Percentiles rank a stretch among this genome's conserved stretches.
phyloP scores from a whole-genome alignment of 1,140 invertebrate genomes.

The Pseudomyrmex cubaensis region DNA sequence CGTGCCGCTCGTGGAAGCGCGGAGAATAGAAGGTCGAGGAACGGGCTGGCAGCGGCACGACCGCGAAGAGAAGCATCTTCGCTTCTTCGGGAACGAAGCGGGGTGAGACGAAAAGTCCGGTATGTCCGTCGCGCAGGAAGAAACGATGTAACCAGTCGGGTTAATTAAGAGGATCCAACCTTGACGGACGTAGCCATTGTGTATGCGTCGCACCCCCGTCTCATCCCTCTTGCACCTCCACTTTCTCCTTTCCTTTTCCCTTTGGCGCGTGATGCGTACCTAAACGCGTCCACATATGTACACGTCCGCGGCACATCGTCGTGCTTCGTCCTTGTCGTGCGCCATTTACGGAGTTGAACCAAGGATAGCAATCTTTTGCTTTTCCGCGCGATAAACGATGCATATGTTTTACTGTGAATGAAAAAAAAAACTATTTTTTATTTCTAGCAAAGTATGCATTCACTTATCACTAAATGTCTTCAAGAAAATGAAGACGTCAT shows the following conservation, averaged over 20 bases:
- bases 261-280: conserved; percentile 63
- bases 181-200: conserved; percentile 75
- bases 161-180: conserved; percentile 77
- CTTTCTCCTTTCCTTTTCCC: not conserved
- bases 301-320: conserved; percentile 68
- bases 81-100: conserved; percentile 48
- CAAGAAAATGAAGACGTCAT: conserved; percentile 27
- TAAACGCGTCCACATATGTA: conserved; percentile 73
- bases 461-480: not conserved
- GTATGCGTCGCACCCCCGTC: conserved; percentile 51
- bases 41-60: conserved; percentile 29
- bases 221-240: conserved; percentile 4
- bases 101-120: conserved; percentile 53
- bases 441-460: not conserved
- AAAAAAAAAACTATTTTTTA: not conserved
- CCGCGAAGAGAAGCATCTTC: conserved; percentile 52
- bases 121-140: conserved; percentile 68
- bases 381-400: not conserved
- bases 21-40: conserved; percentile 62
- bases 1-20: conserved; percentile 38
- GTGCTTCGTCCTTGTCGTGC: conserved; percentile 69
- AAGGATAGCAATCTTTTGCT: conserved; percentile 3
- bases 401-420: not conserved
- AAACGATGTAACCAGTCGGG: conserved; percentile 75
- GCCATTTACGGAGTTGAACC: conserved; percentile 67